Conservation (phyloP, 1,140 invertebrate species). For the Ganaspis sp. region DNA sequence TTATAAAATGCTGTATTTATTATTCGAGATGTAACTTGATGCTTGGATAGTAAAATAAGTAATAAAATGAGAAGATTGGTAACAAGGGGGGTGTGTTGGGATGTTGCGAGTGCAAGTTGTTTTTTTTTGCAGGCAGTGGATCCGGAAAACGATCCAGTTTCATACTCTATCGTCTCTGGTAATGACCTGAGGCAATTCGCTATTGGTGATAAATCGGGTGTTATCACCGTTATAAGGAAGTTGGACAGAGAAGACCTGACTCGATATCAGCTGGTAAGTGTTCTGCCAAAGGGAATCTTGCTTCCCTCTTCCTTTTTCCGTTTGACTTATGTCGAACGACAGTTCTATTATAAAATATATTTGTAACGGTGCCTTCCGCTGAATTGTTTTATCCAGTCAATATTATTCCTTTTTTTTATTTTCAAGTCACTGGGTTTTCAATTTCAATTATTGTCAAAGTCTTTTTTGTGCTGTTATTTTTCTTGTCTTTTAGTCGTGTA, state of each 20-base stretch:
- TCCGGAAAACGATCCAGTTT: slow-evolving; percentile 91
- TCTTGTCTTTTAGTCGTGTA: no score
- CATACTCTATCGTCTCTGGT: slow-evolving; percentile 89
- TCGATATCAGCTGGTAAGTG: slow-evolving; percentile 86
- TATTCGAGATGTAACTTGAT: slow-evolving; percentile 20
- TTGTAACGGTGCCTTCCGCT: background rate
- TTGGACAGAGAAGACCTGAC: slow-evolving; percentile 91
- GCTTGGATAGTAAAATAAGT: slow-evolving; percentile 14
- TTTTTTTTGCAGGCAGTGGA: slow-evolving; percentile 83
- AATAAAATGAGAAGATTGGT: slow-evolving; percentile 1
- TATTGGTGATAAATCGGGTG: slow-evolving; percentile 88
- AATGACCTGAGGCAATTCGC: slow-evolving; percentile 91
- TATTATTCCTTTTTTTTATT: no score
- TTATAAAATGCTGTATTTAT: slow-evolving; percentile 8
- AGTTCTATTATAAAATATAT: background rate
- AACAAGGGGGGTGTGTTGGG: slow-evolving; percentile 1
- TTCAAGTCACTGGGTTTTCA: no score
- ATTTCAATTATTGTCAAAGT: no score
- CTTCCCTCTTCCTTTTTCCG: background rate
- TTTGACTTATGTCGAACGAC: background rate
- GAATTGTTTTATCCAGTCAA: background rate
- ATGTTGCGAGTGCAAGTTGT: slow-evolving; percentile 27
- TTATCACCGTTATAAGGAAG: slow-evolving; percentile 88
- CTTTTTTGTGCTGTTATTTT: no score
- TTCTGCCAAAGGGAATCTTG: slow-evolving; percentile 17